Evolutionary conservation across 2,113 vertebrate species (phyloP), one percentile per base, ranked within the genome.

Genomic region (Dasyurus viverrinus): DNA sequence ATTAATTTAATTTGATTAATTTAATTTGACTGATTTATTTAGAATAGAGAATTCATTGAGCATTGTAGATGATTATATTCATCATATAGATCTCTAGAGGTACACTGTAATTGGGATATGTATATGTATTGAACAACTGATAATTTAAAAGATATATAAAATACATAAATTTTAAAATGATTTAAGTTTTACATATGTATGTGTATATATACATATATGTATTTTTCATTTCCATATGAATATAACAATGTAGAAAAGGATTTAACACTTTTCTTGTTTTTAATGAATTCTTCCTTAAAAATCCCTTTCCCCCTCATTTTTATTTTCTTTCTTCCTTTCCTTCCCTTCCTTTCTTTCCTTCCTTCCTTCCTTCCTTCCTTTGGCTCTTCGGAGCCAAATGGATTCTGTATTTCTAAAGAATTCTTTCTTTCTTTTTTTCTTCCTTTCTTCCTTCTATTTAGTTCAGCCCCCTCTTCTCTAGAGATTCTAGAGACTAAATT

Each of bases 401-500:
- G n/a, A n/a, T n/a, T n/a, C n/a, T n/a, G n/a, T n/a, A n/a, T n/a
- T n/a, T n/a, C n/a, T n/a, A n/a, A n/a, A n/a, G n/a, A n/a, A n/a
- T n/a, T n/a, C n/a, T 48, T 50, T 5, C 8, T 50, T 52, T 10
- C 50, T 52, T 52, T 10, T 9, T 52, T 52, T 1, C 92, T 0
- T 94, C 94, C 25, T 30, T 93, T 24, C 93, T 93, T 90, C 53
- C 36, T 23, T 91, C 96, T 91, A 95, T 94, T 97, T 96, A 96
- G 93, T 91, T 96, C 96, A 94, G 84, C 96, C 92, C 93, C 53
- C 55, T 98, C 84, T 95, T 95, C 98, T 96, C 95, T 96, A 91
- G 96, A 98, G 97, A 97, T 98, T 96, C 95, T 96, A 91, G 96
- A 98, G 97, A 97, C 76, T 91, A 96, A 93, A 97, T 97, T 84